These are phyloP conservation scores for Drosophila sucinea DNA, from an alignment of 1,140 invertebrate species.

Conservation along the genomic window DNA sequence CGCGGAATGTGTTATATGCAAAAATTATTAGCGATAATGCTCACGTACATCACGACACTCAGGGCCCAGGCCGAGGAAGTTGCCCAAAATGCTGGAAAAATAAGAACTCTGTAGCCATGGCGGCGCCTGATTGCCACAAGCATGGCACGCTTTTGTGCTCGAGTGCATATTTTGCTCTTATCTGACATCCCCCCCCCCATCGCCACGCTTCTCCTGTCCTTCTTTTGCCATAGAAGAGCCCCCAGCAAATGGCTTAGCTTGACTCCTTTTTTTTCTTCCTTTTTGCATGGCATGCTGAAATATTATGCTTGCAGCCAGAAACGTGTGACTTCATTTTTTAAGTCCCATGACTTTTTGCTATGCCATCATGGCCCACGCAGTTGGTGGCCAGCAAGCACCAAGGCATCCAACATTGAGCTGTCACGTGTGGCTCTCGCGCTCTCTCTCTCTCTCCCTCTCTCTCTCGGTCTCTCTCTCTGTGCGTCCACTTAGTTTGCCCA, in stretches of 20 bases:
- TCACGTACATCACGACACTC: constrained; percentile 72
- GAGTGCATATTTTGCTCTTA: constrained; percentile 82
- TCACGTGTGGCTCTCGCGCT: constrained; percentile 53
- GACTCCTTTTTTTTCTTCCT: constrained; percentile 39
- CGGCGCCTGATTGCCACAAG: constrained; percentile 53
- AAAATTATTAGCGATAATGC: constrained; percentile 82
- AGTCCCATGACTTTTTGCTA: constrained; percentile 57
- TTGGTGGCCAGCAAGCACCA: constrained; percentile 32
- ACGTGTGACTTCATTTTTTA: constrained; percentile 75
- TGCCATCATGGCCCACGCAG: constrained; percentile 36
- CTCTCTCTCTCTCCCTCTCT: too few relatives aligned
- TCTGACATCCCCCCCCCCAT: constrained; percentile 51
- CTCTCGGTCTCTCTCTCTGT: constrained; percentile 8
- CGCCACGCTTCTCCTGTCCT: background rate
- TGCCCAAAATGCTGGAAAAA: constrained; percentile 50
- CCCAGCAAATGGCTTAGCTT: constrained; percentile 1
- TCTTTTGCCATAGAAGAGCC: background rate
- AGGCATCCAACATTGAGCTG: constrained; percentile 66
- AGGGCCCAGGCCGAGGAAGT: constrained; percentile 44
- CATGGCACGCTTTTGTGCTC: constrained; percentile 78
- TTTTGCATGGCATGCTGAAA: constrained; percentile 79
- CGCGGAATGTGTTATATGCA: constrained; percentile 53
- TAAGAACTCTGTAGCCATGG: constrained; percentile 8
- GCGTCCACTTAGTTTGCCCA: constrained; percentile 29
- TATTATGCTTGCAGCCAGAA: constrained; percentile 82